A percentile compares a stretch with the other conserved stretches of the same genome.
phyloP scores from a whole-genome alignment of 2,888 invertebrate species.

The Heliconius erato region DNA sequence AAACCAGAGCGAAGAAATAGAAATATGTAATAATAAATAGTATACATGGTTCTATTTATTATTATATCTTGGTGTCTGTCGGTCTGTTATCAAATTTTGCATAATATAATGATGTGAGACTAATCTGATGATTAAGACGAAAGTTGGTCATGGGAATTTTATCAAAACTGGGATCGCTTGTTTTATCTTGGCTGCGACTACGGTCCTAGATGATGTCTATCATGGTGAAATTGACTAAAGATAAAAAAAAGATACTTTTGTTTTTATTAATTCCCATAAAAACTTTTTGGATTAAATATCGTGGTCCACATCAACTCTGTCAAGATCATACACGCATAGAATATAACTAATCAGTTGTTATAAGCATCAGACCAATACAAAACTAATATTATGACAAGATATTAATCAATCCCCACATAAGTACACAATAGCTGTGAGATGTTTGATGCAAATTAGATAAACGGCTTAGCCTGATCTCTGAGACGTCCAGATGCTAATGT shows the following conservation, averaged over 20 bases:
- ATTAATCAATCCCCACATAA: neutral
- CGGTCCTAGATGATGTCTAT: too few species aligned
- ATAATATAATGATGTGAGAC: too few species aligned
- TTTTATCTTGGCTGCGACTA: too few species aligned
- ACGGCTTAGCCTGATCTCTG: conserved; percentile 9
- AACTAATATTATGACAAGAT: conserved; percentile 3
- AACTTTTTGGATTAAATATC: neutral
- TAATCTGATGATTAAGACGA: too few species aligned
- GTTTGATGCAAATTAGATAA: conserved; percentile 22
- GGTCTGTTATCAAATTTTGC: neutral
- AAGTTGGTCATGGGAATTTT: too few species aligned
- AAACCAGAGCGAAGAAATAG: too few species aligned
- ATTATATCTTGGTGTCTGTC: neutral
- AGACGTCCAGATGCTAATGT: neutral
- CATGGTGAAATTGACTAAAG: too few species aligned
- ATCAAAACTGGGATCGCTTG: too few species aligned
- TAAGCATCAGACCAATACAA: neutral
- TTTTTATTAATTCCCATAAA: neutral
- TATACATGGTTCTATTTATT: too few species aligned
- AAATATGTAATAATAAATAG: too few species aligned
- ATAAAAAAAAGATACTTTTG: too few species aligned
- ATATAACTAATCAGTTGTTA: neutral
- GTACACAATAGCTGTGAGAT: conserved; percentile 20
- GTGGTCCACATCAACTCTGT: neutral
- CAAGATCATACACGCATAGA: neutral